A percentile compares a stretch with the other conserved stretches of the same genome.
Conservation (phyloP, 1,140 invertebrate genomes). For the Metopolophium dirhodum region DNA sequence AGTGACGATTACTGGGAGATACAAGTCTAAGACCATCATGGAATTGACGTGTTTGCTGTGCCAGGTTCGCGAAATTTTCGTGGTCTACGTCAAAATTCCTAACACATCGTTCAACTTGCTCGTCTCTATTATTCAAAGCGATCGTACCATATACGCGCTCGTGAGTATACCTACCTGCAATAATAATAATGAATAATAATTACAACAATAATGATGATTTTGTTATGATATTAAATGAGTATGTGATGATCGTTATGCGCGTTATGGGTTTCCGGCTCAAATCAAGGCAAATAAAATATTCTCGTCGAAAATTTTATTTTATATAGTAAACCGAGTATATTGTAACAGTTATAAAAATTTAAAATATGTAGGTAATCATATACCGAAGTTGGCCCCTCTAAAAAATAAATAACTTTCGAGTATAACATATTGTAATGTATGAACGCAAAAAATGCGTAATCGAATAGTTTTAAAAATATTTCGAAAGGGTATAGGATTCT, state of each 20-base stretch:
- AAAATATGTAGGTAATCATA: neutral
- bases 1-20: neutral
- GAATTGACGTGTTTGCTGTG: neutral
- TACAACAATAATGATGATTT: neutral
- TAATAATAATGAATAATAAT: neutral
- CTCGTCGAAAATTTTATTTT: neutral
- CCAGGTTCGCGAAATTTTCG: neutral
- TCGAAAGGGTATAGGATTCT: neutral
- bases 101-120: neutral
- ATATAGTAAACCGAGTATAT: neutral
- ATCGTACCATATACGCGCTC: neutral
- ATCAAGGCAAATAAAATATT: neutral
- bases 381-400: neutral
- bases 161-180: neutral
- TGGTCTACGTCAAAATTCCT: neutral
- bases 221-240: neutral
- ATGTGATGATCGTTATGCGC: neutral
- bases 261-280: neutral
- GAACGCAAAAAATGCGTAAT: neutral
- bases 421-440: neutral
- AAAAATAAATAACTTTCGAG: neutral
- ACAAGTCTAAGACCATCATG: neutral
- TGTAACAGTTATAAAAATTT: neutral
- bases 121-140: neutral
- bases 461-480: conserved; percentile 4